Percentiles rank a stretch among this genome's conserved stretches.
These are phyloP conservation scores for Calameuta pallipes DNA, from an alignment of 2,888 invertebrate genomes.

Conservation along the genomic window DNA sequence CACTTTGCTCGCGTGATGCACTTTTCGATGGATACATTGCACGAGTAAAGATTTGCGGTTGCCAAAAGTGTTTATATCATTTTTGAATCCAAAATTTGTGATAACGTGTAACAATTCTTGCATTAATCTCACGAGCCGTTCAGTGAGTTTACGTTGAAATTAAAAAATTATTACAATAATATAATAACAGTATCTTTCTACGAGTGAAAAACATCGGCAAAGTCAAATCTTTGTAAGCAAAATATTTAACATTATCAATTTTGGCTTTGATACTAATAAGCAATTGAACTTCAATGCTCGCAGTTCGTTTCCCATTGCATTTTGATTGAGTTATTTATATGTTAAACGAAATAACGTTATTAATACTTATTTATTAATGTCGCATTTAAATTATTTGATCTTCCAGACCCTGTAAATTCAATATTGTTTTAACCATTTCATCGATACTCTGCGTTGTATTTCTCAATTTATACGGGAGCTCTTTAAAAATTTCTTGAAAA, in stretches of 20 bases:
- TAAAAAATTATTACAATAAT: not conserved
- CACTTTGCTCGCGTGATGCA: not conserved
- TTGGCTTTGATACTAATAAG: not conserved
- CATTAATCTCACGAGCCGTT: not conserved
- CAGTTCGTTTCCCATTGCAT: not conserved
- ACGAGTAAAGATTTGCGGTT: not conserved
- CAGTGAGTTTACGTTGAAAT: not conserved
- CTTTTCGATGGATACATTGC: not conserved
- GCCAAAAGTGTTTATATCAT: not conserved
- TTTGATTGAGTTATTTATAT: not conserved
- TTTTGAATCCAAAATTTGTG: not conserved
- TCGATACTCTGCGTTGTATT: not conserved
- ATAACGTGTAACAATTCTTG: not conserved
- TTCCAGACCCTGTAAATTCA: conserved; percentile 1
- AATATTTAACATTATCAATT: not conserved
- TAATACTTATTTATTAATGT: conserved; percentile 7
- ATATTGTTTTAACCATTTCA: not conserved
- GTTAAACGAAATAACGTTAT: not conserved
- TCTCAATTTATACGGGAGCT: not conserved
- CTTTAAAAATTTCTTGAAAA: not conserved
- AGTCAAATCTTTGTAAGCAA: not conserved
- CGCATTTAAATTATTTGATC: not conserved
- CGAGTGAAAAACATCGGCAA: not conserved
- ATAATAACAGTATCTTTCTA: not conserved
- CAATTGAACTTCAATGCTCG: not conserved